These are phyloP conservation scores for Thera britannica DNA, from an alignment of 2,888 invertebrate species.

Conservation along the genomic window DNA sequence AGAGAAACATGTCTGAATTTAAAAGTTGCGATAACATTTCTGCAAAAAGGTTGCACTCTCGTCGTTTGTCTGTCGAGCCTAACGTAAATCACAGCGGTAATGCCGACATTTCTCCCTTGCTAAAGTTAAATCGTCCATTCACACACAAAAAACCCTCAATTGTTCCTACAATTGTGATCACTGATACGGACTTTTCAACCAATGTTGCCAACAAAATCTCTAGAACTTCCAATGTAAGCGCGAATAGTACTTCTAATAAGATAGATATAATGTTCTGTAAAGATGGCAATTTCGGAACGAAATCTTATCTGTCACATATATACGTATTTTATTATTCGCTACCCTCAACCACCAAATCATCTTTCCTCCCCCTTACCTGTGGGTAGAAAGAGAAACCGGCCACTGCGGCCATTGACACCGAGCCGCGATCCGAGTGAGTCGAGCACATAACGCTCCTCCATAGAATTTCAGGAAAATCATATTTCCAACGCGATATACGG, in stretches of 20 bases:
- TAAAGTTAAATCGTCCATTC: slow-evolving; percentile 48
- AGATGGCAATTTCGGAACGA: no score
- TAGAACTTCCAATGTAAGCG: slow-evolving; percentile 57
- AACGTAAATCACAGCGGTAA: slow-evolving; percentile 15
- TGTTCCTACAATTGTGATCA: slow-evolving; percentile 53
- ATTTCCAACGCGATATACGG: no score
- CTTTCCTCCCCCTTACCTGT: no score
- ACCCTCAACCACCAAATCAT: no score
- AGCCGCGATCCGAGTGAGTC: no score
- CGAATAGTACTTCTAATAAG: slow-evolving; percentile 52
- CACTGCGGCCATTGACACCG: no score
- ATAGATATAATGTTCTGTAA: no score
- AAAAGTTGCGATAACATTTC: slow-evolving; percentile 64
- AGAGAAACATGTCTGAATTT: slow-evolving; percentile 51
- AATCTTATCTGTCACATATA: no score
- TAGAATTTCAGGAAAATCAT: no score
- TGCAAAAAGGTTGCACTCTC: slow-evolving; percentile 38
- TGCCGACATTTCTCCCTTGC: slow-evolving; percentile 39
- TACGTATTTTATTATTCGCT: no score
- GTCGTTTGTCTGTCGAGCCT: slow-evolving; percentile 40
- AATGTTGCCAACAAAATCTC: slow-evolving; percentile 56
- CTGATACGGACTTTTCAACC: slow-evolving; percentile 43
- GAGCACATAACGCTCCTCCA: no score
- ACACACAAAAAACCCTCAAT: slow-evolving; percentile 31
- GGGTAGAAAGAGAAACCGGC: no score